Evolutionary conservation across 2,888 invertebrate genomes (phyloP).

Genomic region (Synergus umbraculus): DNA sequence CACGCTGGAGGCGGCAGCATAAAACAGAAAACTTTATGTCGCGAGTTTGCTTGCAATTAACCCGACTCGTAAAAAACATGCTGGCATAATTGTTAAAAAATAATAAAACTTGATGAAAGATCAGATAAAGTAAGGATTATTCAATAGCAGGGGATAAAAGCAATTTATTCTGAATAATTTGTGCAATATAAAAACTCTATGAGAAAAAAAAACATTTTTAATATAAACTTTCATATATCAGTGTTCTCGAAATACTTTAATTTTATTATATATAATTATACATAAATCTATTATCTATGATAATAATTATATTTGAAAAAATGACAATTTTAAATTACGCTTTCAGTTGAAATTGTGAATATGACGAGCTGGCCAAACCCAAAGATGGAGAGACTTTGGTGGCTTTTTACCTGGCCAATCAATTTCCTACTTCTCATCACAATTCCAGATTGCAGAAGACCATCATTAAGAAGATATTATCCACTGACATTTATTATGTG

Average conservation of each 20-base stretch:
- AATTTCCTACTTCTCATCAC: slow-evolving; percentile 85
- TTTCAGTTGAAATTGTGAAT: slow-evolving; percentile 76
- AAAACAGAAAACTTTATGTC: slow-evolving; percentile 29
- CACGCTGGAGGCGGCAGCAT: not conserved
- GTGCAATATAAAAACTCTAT: not conserved
- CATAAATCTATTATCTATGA: too few relatives aligned
- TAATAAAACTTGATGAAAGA: slow-evolving; percentile 3
- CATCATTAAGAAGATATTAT: slow-evolving; percentile 78
- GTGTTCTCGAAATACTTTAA: too few relatives aligned
- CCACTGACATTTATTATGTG: slow-evolving; percentile 88
- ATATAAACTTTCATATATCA: too few relatives aligned
- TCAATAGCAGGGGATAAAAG: not conserved
- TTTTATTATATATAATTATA: too few relatives aligned
- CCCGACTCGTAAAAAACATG: slow-evolving; percentile 16
- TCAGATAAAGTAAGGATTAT: not conserved
- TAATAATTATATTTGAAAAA: too few relatives aligned
- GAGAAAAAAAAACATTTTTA: not conserved
- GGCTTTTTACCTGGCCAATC: slow-evolving; percentile 87
- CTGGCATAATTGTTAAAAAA: not conserved
- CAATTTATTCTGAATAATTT: not conserved
- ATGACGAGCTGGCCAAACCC: slow-evolving; percentile 80
- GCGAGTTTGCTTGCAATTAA: slow-evolving; percentile 21
- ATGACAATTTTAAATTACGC: not conserved
- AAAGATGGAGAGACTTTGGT: slow-evolving; percentile 79
- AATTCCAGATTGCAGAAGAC: slow-evolving; percentile 87